Conservation (phyloP, 2,797 vertebrate genomes). For the Scomberomorus guttatus region DNA sequence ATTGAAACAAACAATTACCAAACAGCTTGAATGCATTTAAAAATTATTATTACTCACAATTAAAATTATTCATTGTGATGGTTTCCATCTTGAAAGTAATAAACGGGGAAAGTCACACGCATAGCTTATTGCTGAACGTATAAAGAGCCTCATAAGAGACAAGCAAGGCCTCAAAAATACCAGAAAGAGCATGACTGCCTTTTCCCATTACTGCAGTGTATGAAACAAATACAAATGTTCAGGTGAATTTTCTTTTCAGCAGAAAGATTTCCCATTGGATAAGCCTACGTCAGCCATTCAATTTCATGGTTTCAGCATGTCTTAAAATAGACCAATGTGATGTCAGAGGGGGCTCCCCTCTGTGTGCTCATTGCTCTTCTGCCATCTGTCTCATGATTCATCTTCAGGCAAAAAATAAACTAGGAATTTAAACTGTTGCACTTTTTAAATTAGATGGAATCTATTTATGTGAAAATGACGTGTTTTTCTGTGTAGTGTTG, state of each 20-base stretch:
- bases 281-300: conserved; percentile 1
- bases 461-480: not conserved
- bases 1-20: conserved; percentile 2
- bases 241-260: not conserved
- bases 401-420: not conserved
- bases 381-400: conserved; percentile 20
- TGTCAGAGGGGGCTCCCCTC: conserved; percentile 57
- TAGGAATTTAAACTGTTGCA: no score
- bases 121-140: not conserved
- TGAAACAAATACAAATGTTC: not conserved
- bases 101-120: not conserved
- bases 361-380: conserved; percentile 54
- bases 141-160: not conserved
- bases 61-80: not conserved
- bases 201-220: not conserved
- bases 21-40: no score
- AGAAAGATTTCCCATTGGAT: not conserved
- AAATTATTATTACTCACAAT: no score
- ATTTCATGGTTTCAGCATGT: conserved; percentile 42
- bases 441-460: not conserved
- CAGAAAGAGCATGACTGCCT: no score
- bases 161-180: not conserved
- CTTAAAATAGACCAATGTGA: conserved; percentile 70
- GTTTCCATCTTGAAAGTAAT: not conserved
- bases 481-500: not conserved